Conservation (phyloP, 2,888 invertebrate species). For the Mayetiola destructor region DNA sequence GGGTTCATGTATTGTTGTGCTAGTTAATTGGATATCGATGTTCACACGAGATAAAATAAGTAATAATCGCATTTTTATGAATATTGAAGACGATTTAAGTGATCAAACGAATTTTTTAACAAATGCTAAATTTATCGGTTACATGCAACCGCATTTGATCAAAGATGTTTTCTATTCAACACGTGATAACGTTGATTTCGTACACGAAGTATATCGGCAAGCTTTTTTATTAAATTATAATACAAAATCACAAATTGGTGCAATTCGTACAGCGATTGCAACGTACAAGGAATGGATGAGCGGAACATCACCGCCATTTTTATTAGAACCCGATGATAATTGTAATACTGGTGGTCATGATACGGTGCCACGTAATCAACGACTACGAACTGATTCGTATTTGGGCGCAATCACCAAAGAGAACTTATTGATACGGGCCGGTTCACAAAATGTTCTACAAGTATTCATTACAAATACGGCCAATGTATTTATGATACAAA, state of each 20-base stretch:
- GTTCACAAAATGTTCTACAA: slow-evolving; percentile 48
- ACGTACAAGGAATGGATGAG: slow-evolving; percentile 95
- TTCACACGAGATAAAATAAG: slow-evolving; percentile 56
- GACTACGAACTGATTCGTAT: slow-evolving; percentile 72
- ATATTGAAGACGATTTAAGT: slow-evolving; percentile 27
- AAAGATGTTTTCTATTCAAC: slow-evolving; percentile 75
- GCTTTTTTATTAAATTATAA: slow-evolving; percentile 77
- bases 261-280: slow-evolving; percentile 75
- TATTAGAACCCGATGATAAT: slow-evolving; percentile 49
- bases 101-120: slow-evolving; percentile 27
- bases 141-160: slow-evolving; percentile 46
- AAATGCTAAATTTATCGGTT: slow-evolving; percentile 25
- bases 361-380: slow-evolving; percentile 34
- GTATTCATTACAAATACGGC: slow-evolving; percentile 87
- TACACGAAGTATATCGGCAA: slow-evolving; percentile 87
- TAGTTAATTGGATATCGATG: slow-evolving; percentile 80
- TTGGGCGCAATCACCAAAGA: slow-evolving; percentile 69
- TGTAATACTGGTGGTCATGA: slow-evolving; percentile 22
- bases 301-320: slow-evolving; percentile 60
- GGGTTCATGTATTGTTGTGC: slow-evolving; percentile 57
- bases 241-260: slow-evolving; percentile 57
- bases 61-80: slow-evolving; percentile 26
- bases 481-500: slow-evolving; percentile 70
- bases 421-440: slow-evolving; percentile 65
- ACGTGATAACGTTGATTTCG: slow-evolving; percentile 84